These are phyloP conservation scores for Turnix velox DNA, from an alignment of 2,113 vertebrate genomes.

Conservation along the genomic window DNA sequence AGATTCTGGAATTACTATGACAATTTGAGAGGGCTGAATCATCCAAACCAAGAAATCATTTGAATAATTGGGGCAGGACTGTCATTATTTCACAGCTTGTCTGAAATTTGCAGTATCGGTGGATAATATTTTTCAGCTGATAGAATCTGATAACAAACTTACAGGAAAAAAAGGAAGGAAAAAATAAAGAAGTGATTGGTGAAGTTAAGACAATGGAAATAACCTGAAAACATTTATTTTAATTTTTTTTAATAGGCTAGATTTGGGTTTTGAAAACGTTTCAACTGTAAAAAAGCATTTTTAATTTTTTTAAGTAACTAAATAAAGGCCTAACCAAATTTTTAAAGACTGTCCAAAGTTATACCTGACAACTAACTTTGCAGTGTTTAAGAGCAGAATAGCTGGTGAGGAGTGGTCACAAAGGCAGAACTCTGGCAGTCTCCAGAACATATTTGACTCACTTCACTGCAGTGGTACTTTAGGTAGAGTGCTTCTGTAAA, in stretches of 20 bases:
- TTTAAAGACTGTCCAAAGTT: not conserved
- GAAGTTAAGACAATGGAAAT: not conserved
- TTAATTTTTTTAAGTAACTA: no score
- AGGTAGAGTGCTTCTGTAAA: not conserved
- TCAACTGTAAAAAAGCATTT: not conserved
- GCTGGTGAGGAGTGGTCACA: not conserved
- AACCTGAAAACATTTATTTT: not conserved
- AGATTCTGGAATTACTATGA: not conserved
- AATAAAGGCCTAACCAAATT: not conserved
- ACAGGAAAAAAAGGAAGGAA: not conserved
- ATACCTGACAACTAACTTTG: not conserved
- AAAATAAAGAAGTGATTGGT: not conserved
- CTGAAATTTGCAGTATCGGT: not conserved
- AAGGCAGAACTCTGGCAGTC: not conserved
- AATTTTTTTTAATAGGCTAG: not conserved
- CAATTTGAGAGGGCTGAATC: not conserved
- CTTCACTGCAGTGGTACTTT: not conserved
- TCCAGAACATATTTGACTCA: not conserved
- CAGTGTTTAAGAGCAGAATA: not conserved
- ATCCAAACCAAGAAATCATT: rapidly evolving
- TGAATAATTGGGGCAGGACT: not conserved
- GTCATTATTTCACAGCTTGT: not conserved
- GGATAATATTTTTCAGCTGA: not conserved
- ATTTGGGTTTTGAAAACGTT: not conserved
- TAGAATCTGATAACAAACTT: not conserved